A percentile compares a stretch with the other conserved stretches of the same genome.
Evolutionary conservation across 2,888 invertebrate genomes (phyloP).

Genomic region (Fragum fragum): DNA sequence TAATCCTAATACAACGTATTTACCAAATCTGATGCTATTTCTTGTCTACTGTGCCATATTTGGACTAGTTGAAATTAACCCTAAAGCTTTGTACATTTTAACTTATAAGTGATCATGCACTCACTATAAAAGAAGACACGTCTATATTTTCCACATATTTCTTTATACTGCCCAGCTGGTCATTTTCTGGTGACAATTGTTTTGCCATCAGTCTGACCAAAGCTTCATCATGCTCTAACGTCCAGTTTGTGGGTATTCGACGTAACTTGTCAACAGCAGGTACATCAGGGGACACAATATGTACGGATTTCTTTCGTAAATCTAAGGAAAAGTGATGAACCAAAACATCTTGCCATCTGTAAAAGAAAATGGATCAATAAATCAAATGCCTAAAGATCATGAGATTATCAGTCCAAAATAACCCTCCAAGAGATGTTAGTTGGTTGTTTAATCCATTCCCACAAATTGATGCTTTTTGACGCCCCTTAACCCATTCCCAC

Average conservation of each 20-base stretch:
- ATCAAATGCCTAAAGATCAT: no score
- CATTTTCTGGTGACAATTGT: conserved; percentile 81
- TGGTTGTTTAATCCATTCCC: no score
- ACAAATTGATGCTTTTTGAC: no score
- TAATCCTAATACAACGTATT: no score
- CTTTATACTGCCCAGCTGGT: conserved; percentile 83
- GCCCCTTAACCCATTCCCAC: no score
- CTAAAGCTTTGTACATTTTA: no score
- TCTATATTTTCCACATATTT: conserved; percentile 85
- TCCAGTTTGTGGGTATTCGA: conserved; percentile 80
- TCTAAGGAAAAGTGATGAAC: conserved; percentile 80
- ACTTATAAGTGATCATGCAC: no score
- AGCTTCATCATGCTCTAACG: conserved; percentile 84
- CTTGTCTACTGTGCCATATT: no score
- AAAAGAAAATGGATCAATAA: conserved; percentile 25
- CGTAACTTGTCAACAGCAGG: conserved; percentile 78
- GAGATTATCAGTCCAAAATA: background rate
- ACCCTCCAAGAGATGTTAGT: no score
- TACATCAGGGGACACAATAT: conserved; percentile 73
- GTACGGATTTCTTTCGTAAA: conserved; percentile 68
- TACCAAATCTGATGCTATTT: no score
- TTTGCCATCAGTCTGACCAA: conserved; percentile 83
- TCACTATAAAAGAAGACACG: conserved; percentile 85
- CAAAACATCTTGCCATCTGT: conserved; percentile 84
- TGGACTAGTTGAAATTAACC: no score